Base-by-base conservation (phyloP, 1,140 invertebrate genomes). In the Fopius arisanus region DNA sequence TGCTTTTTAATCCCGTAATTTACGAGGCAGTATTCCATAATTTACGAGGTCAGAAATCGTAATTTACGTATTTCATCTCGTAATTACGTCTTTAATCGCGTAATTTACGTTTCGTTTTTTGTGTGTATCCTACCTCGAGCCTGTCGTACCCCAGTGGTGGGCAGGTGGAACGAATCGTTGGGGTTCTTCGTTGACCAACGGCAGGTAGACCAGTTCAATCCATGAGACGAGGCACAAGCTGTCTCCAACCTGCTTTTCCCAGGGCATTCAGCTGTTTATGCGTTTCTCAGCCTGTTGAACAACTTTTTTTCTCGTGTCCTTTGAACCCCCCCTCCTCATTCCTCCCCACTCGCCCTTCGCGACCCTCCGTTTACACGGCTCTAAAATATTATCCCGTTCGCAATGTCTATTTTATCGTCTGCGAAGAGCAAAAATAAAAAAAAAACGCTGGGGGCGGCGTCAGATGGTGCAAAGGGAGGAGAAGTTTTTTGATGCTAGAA, bases 91-190 rank as follows among this genome's bases (percentile, higher is more conserved):
- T n/a, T n/a, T n/a, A n/a, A n/a, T n/a, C n/a, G n/a, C n/a, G n/a
- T n/a, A n/a, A n/a, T n/a, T n/a, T n/a, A n/a, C n/a, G n/a, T n/a
- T n/a, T n/a, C n/a, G n/a, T 37, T 16, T 37, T 16, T 19, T 37
- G 37, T 67, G 37, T 59, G 12, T 33, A 59, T 69, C 51, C 29
- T 21, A 43, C 54, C 12, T 43, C 37, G 41, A 28, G 33, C 14
- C 43, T 68, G 14, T 31, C 41, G 37, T 40, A 16, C 19, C 33
- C 59, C 41, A 29, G 14, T 67, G 71, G 67, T 65, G 41, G 33
- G 43, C 71, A 73, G 71, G 71, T 73, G 71, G 41, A 73, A 73
- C 71, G 71, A 54, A 73, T 73, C 41, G 54, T 28, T 26, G 54
- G 54, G 54, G 19, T 59, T 59, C 54, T 59, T 59, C 54, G 23